Evolutionary conservation across 1,140 invertebrate genomes (phyloP).

Genomic region (Drosophila pseudoobscura): DNA sequence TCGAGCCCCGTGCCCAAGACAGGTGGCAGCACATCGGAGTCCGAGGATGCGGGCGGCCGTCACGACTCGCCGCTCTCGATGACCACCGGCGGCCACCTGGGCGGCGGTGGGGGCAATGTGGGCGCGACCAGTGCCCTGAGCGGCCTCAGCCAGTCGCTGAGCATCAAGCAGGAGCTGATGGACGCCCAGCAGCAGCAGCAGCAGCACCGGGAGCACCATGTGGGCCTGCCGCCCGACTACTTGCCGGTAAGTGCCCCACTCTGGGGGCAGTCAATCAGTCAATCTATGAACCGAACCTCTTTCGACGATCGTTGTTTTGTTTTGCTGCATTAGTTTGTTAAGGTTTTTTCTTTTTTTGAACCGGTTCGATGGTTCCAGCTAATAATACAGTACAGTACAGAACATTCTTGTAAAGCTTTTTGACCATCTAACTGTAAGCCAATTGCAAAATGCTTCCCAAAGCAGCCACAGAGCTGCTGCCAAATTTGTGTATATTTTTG

Average conservation of each 20-base stretch:
- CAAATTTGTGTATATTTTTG: slow-evolving; percentile 23
- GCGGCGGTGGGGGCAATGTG: slow-evolving; percentile 78
- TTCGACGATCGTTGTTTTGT: slow-evolving; percentile 23
- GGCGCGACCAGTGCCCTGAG: slow-evolving; percentile 66
- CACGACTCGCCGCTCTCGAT: slow-evolving; percentile 84
- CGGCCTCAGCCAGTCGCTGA: slow-evolving; percentile 84
- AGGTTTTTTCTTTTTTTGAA: slow-evolving; percentile 84
- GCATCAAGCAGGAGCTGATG: slow-evolving; percentile 87
- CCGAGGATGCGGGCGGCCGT: slow-evolving; percentile 85
- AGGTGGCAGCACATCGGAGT: slow-evolving; percentile 85
- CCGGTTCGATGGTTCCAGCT: slow-evolving; percentile 83
- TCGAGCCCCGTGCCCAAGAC: slow-evolving; percentile 87
- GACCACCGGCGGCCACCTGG: slow-evolving; percentile 68
- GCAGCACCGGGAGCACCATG: slow-evolving; percentile 80
- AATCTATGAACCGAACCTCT: slow-evolving; percentile 2
- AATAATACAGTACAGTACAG: slow-evolving; percentile 16
- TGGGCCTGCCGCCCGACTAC: slow-evolving; percentile 75
- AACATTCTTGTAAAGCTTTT: slow-evolving; percentile 48
- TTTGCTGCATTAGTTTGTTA: slow-evolving; percentile 74
- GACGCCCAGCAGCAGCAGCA: slow-evolving; percentile 80
- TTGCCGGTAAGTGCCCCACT: slow-evolving; percentile 83
- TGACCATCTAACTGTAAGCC: slow-evolving; percentile 43
- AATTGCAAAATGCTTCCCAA: slow-evolving; percentile 76
- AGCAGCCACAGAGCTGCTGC: slow-evolving; percentile 35
- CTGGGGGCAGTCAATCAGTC: neutral